Base-by-base conservation (phyloP, 1,140 invertebrate species). In the Bombus confusus region DNA sequence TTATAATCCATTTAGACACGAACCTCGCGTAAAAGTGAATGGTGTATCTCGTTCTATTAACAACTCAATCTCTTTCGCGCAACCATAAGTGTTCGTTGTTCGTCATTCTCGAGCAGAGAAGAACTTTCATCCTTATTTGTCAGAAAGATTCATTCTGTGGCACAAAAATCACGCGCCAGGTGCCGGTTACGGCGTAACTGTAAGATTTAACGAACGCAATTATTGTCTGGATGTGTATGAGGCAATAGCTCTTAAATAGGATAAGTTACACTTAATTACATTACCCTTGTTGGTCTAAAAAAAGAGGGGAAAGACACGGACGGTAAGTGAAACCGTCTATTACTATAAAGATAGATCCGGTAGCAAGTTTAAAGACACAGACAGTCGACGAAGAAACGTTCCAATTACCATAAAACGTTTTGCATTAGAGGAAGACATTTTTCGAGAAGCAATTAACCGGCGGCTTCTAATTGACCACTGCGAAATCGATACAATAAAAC, bases 381-480 rank as follows among this genome's bases (percentile, higher is more conserved):
- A 1, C 25, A 39, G 34, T 37, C 34, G 22, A 76, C 37, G 41
- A 47, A 66, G 80, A 66, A 83, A 64, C 62, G n/a, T 66, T 75
- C 31, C 80, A 75, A 82, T 75, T 52, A 76, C 25, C 72, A 75
- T 66, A 75, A 66, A 83, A 75, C 72, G 59, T 28, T 64, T 75
- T 28, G 39, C 57, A 43, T 64, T 43, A 59, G 41, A 41, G 25
- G 80, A 66, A 80, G 80, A 82, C 57, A 66, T 34, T 66, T 83
- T 47, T 64, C 31, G 31, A 64, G 52, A 12, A 62, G 57, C 71
- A 75, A 83, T 83, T 83, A 83, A 59, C 39, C 39, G 47, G 34
- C n/a, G 9, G 57, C 41, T 25, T 59, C 80, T 43, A 73, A 82
- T 82, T 82, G 71, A 74, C 72, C 41, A 25, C 31, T 10, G 57